Evolutionary conservation across 1,140 invertebrate genomes (phyloP).

Genomic region (Coelopa frigida): DNA sequence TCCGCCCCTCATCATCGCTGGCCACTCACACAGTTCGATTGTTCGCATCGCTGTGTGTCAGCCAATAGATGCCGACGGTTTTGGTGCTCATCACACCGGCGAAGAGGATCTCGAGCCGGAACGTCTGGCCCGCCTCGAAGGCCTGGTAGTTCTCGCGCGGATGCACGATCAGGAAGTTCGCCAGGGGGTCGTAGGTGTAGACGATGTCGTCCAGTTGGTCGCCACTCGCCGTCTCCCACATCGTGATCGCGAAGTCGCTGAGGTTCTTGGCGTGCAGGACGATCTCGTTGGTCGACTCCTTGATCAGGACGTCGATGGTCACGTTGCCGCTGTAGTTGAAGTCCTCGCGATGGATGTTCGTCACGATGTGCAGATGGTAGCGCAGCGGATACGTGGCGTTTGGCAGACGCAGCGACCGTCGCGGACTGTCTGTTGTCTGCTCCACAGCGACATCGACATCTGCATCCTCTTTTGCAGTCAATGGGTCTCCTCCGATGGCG

Average conservation of each 20-base stretch:
- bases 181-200: slow-evolving; percentile 18
- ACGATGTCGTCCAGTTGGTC: slow-evolving; percentile 25
- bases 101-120: slow-evolving; percentile 31
- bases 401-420: slow-evolving; percentile 50
- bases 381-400: slow-evolving; percentile 50
- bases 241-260: slow-evolving; percentile 26
- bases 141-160: slow-evolving; percentile 28
- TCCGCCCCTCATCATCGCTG: no score
- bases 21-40: slow-evolving; percentile 32
- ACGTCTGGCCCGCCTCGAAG: slow-evolving; percentile 32
- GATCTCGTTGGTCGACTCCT: slow-evolving; percentile 43
- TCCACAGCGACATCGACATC: not conserved
- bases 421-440: not conserved
- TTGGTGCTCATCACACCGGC: slow-evolving; percentile 30
- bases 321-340: slow-evolving; percentile 53
- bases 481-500: no score
- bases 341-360: slow-evolving; percentile 50
- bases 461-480: not conserved
- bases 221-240: slow-evolving; percentile 18
- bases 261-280: slow-evolving; percentile 48
- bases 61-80: slow-evolving; percentile 56
- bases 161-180: slow-evolving; percentile 30
- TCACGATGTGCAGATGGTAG: slow-evolving; percentile 58
- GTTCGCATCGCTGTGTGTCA: slow-evolving; percentile 45
- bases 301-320: slow-evolving; percentile 48